Base-by-base conservation (phyloP, 2,113 vertebrate genomes). In the Nycticorax nycticorax region DNA sequence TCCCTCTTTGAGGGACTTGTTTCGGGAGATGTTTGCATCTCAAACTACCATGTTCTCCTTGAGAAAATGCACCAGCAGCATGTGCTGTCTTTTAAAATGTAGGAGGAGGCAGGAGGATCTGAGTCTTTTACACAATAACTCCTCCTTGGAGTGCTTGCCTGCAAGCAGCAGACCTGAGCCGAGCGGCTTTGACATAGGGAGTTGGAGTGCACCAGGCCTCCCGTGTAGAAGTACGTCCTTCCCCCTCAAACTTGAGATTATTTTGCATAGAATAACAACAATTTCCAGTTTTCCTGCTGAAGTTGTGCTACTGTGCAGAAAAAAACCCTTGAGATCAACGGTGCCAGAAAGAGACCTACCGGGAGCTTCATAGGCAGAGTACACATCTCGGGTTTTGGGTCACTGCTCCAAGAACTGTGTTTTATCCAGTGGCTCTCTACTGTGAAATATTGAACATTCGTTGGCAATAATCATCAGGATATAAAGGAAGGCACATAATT, bases 1-100 rank as follows among this genome's bases (percentile, higher is more conserved):
- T 50, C 27, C 8, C 17, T n/a, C 66, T 82, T 22, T 14, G 71
- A 69, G 30, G 39, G 60, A 57, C 33, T 82, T 4, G 0, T 48
- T 63, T 67, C 59, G 52, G 48, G 33, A 84, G 33, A 13, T 57
- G 35, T 60, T 48, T 37, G 64, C 7, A n/a, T 39, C 48, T 69
- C 39, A 6, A 10, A 57, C 17, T 30, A 30, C 43, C 43, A 32
- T 2, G 5, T 28, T 73, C 35, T 55, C 24, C 48, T 41, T 32
- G 30, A 67, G 77, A 66, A 78, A 77, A 87, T 33, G 22, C n/a
- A 21, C 50, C 21, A 43, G 14, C 48, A 76, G 21, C 32, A 26
- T 0, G 0, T 43, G 30, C 37, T 41, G 23, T 30, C 37, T 60
- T 55, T 55, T 56, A 43, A 62, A 47, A 37, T 14, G 22, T 2